Evolutionary conservation across 2,888 invertebrate genomes (phyloP).

Genomic region (Tachina grossa): DNA sequence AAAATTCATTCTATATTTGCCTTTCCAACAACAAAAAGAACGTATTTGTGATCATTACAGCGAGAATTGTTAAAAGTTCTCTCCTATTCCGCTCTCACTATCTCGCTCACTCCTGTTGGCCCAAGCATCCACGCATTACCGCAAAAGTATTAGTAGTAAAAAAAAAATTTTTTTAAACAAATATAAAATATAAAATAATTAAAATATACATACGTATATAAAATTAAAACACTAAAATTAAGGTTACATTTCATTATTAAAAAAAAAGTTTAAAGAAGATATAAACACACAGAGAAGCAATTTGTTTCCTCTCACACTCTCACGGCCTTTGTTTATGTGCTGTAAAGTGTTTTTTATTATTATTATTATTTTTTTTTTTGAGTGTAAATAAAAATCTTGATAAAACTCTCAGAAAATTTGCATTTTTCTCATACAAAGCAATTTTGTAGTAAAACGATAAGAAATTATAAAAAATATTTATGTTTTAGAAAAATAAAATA

Average conservation of each 20-base stretch:
- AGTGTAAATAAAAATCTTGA: slow-evolving; percentile 26
- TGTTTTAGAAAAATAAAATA: background rate
- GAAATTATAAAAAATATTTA: background rate
- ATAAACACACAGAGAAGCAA: slow-evolving; percentile 34
- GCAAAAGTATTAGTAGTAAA: slow-evolving; percentile 55
- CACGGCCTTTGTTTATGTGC: background rate
- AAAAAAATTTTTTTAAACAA: slow-evolving; percentile 46
- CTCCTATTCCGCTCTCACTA: background rate
- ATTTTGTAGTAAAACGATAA: slow-evolving; percentile 2
- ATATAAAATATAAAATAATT: background rate
- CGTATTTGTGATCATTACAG: slow-evolving; percentile 74
- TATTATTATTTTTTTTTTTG: background rate
- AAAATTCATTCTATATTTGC: slow-evolving; percentile 79
- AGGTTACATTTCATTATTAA: slow-evolving; percentile 19
- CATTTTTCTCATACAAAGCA: slow-evolving; percentile 12
- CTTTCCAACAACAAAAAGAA: slow-evolving; percentile 79
- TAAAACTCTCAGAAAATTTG: slow-evolving; percentile 27
- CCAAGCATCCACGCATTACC: slow-evolving; percentile 32
- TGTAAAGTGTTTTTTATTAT: slow-evolving; percentile 3
- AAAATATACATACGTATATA: background rate
- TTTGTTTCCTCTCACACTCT: background rate
- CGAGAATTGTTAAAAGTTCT: slow-evolving; percentile 28
- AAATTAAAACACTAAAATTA: slow-evolving; percentile 11
- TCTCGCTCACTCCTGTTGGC: slow-evolving; percentile 1
- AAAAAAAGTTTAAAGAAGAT: slow-evolving; percentile 21